These are phyloP conservation scores for Dryobates pubescens DNA, from an alignment of 2,797 vertebrate species.

Conservation along the genomic window DNA sequence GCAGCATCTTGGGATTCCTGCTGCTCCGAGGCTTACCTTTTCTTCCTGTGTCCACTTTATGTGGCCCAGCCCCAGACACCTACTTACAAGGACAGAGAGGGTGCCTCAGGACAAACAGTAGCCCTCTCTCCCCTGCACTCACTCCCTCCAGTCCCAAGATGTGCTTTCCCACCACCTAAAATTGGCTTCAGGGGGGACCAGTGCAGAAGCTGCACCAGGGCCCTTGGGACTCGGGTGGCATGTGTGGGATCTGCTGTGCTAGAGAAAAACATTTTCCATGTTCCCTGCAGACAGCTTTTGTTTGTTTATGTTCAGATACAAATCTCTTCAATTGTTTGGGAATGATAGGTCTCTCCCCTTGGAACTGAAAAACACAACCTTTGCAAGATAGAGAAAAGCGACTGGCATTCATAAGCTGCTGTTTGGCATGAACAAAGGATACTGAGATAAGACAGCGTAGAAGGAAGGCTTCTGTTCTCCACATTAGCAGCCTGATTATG, in stretches of 20 bases:
- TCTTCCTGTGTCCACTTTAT: not conserved
- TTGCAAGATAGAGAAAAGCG: not conserved
- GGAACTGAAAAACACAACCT: conserved; percentile 7
- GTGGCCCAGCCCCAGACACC: not conserved
- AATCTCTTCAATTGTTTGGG: conserved; percentile 45
- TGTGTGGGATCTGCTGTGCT: not conserved
- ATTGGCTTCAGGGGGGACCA: not conserved
- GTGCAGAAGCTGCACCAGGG: not conserved
- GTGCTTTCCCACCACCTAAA: not conserved
- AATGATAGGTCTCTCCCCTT: conserved; percentile 32
- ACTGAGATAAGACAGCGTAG: conserved; percentile 22
- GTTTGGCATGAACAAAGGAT: conserved; percentile 28
- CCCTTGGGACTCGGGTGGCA: not conserved
- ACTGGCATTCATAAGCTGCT: not conserved
- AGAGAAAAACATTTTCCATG: conserved; percentile 24
- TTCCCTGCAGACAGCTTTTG: not conserved
- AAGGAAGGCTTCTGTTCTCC: conserved; percentile 18
- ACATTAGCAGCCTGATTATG: not conserved
- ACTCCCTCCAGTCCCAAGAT: not conserved
- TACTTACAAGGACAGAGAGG: not conserved
- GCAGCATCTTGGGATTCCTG: not conserved
- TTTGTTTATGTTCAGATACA: conserved; percentile 52
- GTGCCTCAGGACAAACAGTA: not conserved
- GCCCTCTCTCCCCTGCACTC: not conserved
- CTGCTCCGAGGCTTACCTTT: rapidly evolving